A percentile compares a stretch with the other conserved stretches of the same genome.
Conservation (phyloP, 37 sponge, comb jelly and placozoan genomes). For the Halichondria panicea region DNA sequence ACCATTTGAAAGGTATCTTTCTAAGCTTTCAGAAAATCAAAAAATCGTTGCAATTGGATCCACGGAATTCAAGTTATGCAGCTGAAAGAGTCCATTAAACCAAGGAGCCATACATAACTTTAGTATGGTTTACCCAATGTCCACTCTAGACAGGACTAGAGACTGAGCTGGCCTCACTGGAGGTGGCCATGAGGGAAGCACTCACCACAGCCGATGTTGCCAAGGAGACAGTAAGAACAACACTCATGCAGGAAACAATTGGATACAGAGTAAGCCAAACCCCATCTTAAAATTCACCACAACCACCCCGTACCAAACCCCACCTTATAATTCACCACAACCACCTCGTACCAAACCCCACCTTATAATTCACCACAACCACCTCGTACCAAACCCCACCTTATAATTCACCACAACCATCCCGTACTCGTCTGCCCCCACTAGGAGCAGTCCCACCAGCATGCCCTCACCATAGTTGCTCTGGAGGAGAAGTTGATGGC, state of each 20-base stretch:
- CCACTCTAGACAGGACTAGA: neutral
- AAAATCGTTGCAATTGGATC: too few species aligned
- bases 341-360: neutral
- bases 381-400: neutral
- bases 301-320: neutral
- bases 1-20: too few species aligned
- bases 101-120: too few species aligned
- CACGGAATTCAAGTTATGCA: too few species aligned
- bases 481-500: conserved; percentile 74
- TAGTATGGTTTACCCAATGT: neutral
- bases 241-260: neutral
- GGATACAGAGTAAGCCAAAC: conserved; percentile 18
- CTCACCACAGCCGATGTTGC: neutral
- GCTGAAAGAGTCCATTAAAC: too few species aligned
- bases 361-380: neutral
- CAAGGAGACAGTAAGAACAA: neutral
- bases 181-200: conserved; percentile 9
- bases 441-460: conserved; percentile 57
- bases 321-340: neutral
- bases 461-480: conserved; percentile 76
- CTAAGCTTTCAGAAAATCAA: too few species aligned
- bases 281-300: neutral
- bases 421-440: neutral
- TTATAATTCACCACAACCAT: neutral
- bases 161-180: neutral